phyloP scores from a whole-genome alignment of 2,797 vertebrate species.

The Enteromius argenteus region DNA sequence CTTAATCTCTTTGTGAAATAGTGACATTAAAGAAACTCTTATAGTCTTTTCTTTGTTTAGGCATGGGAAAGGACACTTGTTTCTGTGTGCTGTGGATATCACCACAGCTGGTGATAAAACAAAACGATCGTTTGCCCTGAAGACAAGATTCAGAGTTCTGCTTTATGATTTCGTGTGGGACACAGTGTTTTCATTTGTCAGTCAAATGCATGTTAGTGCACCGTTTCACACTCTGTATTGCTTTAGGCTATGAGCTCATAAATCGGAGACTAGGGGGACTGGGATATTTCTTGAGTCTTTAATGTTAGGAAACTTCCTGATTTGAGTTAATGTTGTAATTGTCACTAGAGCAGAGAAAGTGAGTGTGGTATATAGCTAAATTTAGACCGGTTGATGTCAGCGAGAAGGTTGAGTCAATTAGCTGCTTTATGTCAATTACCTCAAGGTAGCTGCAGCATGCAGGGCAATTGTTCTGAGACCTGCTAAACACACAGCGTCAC shows the following conservation, averaged over 20 bases:
- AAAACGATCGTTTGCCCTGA: constrained; percentile 9
- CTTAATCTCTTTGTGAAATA: constrained; percentile 56
- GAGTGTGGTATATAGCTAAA: constrained; percentile 23
- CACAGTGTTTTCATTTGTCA: constrained; percentile 65
- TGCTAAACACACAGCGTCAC: constrained; percentile 12
- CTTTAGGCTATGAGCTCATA: constrained; percentile 7
- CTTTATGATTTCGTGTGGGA: constrained; percentile 31
- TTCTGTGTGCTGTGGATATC: background rate
- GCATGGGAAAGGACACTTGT: constrained; percentile 13
- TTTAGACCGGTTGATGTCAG: constrained; percentile 31
- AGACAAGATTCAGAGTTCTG: constrained; percentile 23
- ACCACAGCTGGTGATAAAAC: background rate
- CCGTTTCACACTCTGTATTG: background rate
- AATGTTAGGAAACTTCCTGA: constrained; percentile 28
- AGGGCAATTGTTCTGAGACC: constrained; percentile 29
- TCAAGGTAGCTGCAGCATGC: constrained; percentile 5
- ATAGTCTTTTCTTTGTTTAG: constrained; percentile 26
- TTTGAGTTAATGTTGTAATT: constrained; percentile 31
- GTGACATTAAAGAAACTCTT: constrained; percentile 55
- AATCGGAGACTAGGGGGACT: background rate
- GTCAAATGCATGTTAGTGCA: constrained; percentile 60
- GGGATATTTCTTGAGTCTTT: background rate
- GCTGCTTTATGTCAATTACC: constrained; percentile 35
- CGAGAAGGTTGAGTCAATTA: constrained; percentile 42
- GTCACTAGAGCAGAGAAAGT: constrained; percentile 25